A percentile compares a stretch with the other conserved stretches of the same genome.
Evolutionary conservation across 2,113 vertebrate species (phyloP).

Genomic region (Cariama cristata): DNA sequence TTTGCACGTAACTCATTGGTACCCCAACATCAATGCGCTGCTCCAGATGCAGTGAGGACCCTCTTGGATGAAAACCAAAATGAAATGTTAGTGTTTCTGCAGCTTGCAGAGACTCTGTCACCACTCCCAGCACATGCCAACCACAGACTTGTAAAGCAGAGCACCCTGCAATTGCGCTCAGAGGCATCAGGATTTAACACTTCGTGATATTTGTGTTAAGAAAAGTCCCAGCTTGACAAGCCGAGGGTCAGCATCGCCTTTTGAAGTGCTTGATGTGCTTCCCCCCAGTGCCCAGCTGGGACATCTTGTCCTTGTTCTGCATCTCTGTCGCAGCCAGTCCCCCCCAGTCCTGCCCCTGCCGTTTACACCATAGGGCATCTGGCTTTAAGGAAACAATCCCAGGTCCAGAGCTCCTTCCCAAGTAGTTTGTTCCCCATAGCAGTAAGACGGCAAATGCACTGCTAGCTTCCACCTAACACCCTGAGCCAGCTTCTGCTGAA

Average conservation of each 20-base stretch:
- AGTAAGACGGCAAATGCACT: too few relatives aligned
- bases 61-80: background rate
- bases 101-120: background rate
- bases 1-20: background rate
- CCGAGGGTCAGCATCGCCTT: background rate
- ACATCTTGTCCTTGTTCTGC: background rate
- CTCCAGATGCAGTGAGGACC: background rate
- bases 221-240: background rate
- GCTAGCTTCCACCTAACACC: background rate
- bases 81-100: background rate
- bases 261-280: background rate
- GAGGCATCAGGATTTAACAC: background rate
- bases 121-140: background rate
- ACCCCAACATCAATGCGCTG: rapidly evolving
- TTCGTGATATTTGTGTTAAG: rapidly evolving
- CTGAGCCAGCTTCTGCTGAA: background rate
- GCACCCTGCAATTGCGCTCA: rapidly evolving
- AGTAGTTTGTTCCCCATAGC: background rate
- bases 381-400: background rate
- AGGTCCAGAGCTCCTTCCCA: background rate
- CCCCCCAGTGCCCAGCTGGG: background rate
- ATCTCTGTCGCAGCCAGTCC: background rate
- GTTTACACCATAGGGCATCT: rapidly evolving
- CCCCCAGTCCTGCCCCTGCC: background rate
- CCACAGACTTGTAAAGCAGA: background rate